Evolutionary conservation across 2,797 vertebrate genomes (phyloP).

Genomic region (Echeneis naucrates): DNA sequence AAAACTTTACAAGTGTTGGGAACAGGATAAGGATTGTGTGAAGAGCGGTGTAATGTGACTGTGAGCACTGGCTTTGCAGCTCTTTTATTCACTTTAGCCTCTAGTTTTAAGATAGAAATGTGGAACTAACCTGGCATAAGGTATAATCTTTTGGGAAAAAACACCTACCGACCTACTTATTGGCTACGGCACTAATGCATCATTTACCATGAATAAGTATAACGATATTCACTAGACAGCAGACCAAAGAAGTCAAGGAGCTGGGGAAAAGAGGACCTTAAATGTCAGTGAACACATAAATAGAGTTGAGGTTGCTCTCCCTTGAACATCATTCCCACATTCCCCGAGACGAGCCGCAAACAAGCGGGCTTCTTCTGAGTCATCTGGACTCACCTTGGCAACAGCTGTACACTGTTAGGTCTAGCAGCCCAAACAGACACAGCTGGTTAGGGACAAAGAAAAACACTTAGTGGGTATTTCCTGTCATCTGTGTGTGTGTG

Average conservation of each 20-base stretch:
- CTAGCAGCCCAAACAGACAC: constrained; percentile 67
- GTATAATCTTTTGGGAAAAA: too few relatives aligned
- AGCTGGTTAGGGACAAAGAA: constrained; percentile 49
- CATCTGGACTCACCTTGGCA: constrained; percentile 67
- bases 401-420: constrained; percentile 70
- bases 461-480: constrained; percentile 50
- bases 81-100: too few relatives aligned
- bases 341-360: constrained; percentile 63
- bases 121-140: too few relatives aligned
- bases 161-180: background rate
- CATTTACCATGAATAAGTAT: constrained; percentile 6
- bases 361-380: constrained; percentile 59
- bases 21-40: too few relatives aligned
- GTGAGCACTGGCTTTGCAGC: too few relatives aligned
- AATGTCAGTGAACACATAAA: constrained; percentile 49
- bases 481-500: constrained; percentile 53
- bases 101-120: too few relatives aligned
- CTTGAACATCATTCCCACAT: constrained; percentile 52
- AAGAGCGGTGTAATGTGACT: too few relatives aligned
- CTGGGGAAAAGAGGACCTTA: constrained; percentile 43
- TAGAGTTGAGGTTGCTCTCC: constrained; percentile 20
- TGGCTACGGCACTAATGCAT: background rate
- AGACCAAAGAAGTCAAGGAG: constrained; percentile 14
- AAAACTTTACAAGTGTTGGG: too few relatives aligned
- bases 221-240: background rate